These are phyloP conservation scores for Amblyornis subalaris DNA, from an alignment of 2,113 vertebrate genomes.

Conservation along the genomic window DNA sequence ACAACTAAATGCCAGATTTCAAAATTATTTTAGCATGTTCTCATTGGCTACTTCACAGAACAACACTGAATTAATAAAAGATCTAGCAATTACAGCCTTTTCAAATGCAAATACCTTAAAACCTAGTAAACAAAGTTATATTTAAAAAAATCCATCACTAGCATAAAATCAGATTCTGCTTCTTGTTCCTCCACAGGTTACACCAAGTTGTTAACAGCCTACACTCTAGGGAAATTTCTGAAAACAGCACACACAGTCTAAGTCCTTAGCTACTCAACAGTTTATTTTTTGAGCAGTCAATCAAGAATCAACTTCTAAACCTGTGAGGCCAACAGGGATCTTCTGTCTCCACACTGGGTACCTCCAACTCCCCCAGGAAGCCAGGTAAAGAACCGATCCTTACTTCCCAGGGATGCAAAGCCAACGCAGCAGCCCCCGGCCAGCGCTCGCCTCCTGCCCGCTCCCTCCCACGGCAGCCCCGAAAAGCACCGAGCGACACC, in stretches of 20 bases:
- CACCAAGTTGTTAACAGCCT: neutral
- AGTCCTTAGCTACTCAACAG: neutral
- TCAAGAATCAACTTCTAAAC: neutral
- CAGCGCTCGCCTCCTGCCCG: neutral
- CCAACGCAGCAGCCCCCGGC: neutral
- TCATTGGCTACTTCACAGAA: conserved; percentile 38
- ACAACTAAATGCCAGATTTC: conserved; percentile 69
- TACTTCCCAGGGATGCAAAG: neutral
- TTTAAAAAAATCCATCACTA: neutral
- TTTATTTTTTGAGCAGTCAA: neutral
- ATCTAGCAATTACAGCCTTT: conserved; percentile 59
- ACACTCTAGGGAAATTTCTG: neutral
- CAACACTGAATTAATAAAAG: conserved; percentile 51
- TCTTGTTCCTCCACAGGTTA: neutral
- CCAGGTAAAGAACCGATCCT: neutral
- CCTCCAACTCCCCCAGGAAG: neutral
- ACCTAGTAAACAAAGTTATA: conserved; percentile 38
- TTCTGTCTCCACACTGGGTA: neutral
- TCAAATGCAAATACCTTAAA: conserved; percentile 59
- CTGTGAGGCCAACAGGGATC: neutral
- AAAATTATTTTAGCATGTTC: conserved; percentile 67
- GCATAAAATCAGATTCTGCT: neutral
- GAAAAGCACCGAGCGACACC: neutral
- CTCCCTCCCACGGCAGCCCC: neutral
- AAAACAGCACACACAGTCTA: neutral